A percentile compares a stretch with the other conserved stretches of the same genome.
These are phyloP conservation scores for Seira musarum DNA, from an alignment of 2,888 invertebrate species.

Conservation along the genomic window DNA sequence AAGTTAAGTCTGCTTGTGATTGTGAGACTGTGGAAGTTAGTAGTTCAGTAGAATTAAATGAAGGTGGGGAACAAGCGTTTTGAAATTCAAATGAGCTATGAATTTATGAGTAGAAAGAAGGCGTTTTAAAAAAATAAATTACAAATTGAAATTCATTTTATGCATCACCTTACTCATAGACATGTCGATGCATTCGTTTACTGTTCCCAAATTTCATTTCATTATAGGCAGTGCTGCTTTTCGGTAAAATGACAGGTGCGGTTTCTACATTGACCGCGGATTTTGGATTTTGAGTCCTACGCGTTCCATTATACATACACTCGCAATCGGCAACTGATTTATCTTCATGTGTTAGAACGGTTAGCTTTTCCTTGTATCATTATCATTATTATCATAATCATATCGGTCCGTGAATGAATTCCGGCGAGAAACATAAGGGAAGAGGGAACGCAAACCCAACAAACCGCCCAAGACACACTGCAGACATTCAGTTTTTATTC, in stretches of 20 bases:
- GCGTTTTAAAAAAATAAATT: neutral
- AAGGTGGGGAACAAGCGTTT: neutral
- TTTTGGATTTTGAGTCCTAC: no score
- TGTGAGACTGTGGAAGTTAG: neutral
- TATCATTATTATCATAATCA: neutral
- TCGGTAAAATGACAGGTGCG: no score
- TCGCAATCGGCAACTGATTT: no score
- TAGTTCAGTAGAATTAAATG: neutral
- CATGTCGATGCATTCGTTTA: constrained; percentile 3
- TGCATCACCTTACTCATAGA: neutral
- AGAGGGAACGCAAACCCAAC: neutral
- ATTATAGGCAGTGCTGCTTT: no score
- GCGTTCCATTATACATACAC: no score
- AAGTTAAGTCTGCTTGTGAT: no score
- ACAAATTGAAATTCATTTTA: neutral
- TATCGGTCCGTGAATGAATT: neutral
- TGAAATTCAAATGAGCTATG: neutral
- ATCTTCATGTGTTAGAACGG: no score
- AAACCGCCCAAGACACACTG: no score
- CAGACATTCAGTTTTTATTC: no score
- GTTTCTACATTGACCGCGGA: no score
- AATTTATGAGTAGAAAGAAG: neutral
- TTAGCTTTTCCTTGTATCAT: neutral
- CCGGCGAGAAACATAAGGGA: neutral
- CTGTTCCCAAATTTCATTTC: no score